Evolutionary conservation across 2,888 invertebrate species (phyloP), one percentile per base, ranked within the genome.

Genomic region (Melinaea menophilus): DNA sequence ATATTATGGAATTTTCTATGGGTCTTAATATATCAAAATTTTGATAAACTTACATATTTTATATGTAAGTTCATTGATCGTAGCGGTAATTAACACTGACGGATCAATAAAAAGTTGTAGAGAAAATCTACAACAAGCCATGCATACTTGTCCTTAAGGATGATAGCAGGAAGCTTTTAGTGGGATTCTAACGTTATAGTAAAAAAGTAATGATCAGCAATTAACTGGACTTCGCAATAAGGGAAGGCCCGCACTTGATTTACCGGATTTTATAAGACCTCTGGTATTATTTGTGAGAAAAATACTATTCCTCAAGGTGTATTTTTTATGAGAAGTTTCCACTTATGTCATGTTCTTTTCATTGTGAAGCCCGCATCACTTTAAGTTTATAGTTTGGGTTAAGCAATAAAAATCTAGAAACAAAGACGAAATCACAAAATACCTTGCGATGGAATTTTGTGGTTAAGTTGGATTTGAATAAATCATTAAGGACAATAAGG

Each of bases 131-230:
- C 78, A 77, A 77, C 76, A 75, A 79, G 77, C 75, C 76, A 78
- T 75, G 76, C 77, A 78, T 73, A 75, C 73, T 71, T 61, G 84
- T 82, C 73, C 84, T 82, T 86, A 86, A 80, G 86, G 85, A 81
- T 74, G 73, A 78, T 73, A 81, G 78, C 80, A 88, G 88, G 88
- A 88, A 88, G 82, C 76, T 62, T 65, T 65, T 61, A 65, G 73
- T 81, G 84, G 79, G 79, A 82, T 84, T 78, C 72, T 72, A 75
- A 72, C 74, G 75, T 73, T 67, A 72, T 76, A 69, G 73, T 71
- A 80, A 88, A 86, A 84, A 79, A 67, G 74, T 77, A 79, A 76
- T 75, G 76, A 67, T 72, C 69, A 75, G 69, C 69, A 76, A 79
- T 75, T 83, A 87, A 80, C 84, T 79, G 80, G 76, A 79, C 75